These are phyloP conservation scores for Mus minutoides DNA, from an alignment of 2,797 vertebrate genomes.

Conservation along the genomic window DNA sequence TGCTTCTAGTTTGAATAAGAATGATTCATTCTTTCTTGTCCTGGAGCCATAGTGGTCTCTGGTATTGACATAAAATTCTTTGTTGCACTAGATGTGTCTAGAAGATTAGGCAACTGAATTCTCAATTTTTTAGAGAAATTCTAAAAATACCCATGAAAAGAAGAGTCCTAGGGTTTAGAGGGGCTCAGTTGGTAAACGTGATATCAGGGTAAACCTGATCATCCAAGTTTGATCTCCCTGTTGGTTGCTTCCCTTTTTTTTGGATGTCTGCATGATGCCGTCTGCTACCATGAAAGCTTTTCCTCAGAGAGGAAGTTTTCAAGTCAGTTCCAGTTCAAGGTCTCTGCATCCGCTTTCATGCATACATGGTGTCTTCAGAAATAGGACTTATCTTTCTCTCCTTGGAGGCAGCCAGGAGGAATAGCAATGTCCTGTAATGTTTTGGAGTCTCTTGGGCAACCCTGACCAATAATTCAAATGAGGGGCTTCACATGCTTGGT, in stretches of 20 bases:
- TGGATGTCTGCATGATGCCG: not conserved
- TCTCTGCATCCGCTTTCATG: not conserved
- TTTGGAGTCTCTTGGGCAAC: not conserved
- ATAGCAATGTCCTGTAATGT: not conserved
- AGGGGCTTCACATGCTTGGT: not conserved
- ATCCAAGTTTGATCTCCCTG: not conserved
- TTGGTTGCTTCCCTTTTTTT: not conserved
- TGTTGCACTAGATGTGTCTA: not conserved
- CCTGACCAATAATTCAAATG: not conserved
- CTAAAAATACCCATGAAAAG: not conserved
- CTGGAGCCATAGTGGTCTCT: not conserved
- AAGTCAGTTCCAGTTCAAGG: not conserved
- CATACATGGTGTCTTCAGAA: not conserved
- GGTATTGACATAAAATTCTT: not conserved
- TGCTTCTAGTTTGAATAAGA: slow-evolving; percentile 17
- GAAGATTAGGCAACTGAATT: slow-evolving; percentile 6
- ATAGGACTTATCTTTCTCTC: not conserved
- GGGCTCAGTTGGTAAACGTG: not conserved
- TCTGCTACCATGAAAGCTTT: not conserved
- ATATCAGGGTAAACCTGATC: not conserved
- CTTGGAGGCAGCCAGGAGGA: not conserved
- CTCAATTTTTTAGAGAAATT: not conserved
- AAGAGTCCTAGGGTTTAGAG: not conserved
- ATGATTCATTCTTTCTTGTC: not conserved
- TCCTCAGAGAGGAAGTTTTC: not conserved